Evolutionary conservation across 1,140 invertebrate genomes (phyloP).

Genomic region (Papilio polytes): DNA sequence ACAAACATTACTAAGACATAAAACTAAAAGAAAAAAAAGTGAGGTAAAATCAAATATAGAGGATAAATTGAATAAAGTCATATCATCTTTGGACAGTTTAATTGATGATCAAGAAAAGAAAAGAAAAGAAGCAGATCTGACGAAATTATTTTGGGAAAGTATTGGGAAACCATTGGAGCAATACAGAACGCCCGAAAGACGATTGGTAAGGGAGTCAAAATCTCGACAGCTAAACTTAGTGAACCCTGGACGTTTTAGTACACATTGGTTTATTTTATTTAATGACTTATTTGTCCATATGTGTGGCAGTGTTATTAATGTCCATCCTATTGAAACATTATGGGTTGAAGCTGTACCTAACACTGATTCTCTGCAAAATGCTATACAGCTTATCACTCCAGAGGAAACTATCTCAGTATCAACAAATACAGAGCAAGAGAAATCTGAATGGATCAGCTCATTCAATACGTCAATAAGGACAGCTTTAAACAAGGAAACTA

Average conservation of each 20-base stretch:
- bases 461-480: conserved; percentile 87
- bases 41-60: conserved; percentile 71
- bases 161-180: conserved; percentile 87
- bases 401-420: conserved; percentile 90
- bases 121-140: conserved; percentile 87
- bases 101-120: conserved; percentile 86
- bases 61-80: conserved; percentile 77
- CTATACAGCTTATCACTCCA: conserved; percentile 89
- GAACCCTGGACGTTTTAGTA: conserved; percentile 87
- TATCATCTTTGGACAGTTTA: conserved; percentile 85
- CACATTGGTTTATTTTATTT: conserved; percentile 91
- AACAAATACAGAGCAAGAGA: conserved; percentile 87
- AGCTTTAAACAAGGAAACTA: conserved; percentile 82
- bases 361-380: conserved; percentile 84
- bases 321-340: conserved; percentile 89
- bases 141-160: conserved; percentile 91
- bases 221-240: conserved; percentile 87
- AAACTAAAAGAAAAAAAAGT: conserved; percentile 68
- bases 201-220: conserved; percentile 91
- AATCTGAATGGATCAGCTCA: conserved; percentile 91
- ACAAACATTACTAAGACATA: conserved; percentile 77
- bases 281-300: conserved; percentile 90
- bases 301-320: conserved; percentile 85
- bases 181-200: conserved; percentile 87
- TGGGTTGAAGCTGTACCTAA: conserved; percentile 89